Evolutionary conservation across 2,888 invertebrate species (phyloP).

Genomic region (Homarus gammarus): DNA sequence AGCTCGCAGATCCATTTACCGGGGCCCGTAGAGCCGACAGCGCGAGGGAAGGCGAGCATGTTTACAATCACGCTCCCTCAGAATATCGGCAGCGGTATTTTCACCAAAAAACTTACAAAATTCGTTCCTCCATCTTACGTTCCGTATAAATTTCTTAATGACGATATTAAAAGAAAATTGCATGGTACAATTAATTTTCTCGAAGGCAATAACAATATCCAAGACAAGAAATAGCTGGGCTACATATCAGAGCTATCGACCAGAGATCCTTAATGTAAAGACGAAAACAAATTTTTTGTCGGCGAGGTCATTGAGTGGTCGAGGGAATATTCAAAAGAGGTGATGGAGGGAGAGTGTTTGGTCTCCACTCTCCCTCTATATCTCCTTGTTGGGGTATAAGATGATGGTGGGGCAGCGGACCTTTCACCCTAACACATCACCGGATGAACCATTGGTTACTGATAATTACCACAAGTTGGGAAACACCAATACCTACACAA

Average conservation of each 20-base stretch:
- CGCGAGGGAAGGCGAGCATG: slow-evolving; percentile 12
- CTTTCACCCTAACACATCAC: no score
- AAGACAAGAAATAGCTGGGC: slow-evolving; percentile 3
- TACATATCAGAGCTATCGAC: slow-evolving; percentile 10
- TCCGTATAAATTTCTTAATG: slow-evolving; percentile 22
- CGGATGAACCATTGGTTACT: no score
- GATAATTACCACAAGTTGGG: background rate
- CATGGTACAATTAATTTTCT: background rate
- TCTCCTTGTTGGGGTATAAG: background rate
- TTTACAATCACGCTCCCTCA: slow-evolving; percentile 45
- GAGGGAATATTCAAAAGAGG: slow-evolving; percentile 32
- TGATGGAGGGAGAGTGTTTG: slow-evolving; percentile 36
- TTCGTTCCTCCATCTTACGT: slow-evolving; percentile 19
- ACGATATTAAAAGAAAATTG: slow-evolving; percentile 2
- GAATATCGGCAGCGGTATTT: slow-evolving; percentile 28
- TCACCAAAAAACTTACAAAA: slow-evolving; percentile 20
- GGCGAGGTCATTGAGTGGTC: slow-evolving; percentile 34
- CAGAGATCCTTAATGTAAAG: slow-evolving; percentile 23
- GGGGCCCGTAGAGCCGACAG: slow-evolving; percentile 34
- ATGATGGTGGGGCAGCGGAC: no score
- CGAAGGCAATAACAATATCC: slow-evolving; percentile 22
- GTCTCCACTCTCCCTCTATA: slow-evolving; percentile 5
- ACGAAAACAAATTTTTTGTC: slow-evolving; percentile 54
- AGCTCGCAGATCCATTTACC: slow-evolving; percentile 48
- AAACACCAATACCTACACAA: no score